Evolutionary conservation across 2,797 vertebrate genomes (phyloP).

Genomic region (Astyanax mexicanus): DNA sequence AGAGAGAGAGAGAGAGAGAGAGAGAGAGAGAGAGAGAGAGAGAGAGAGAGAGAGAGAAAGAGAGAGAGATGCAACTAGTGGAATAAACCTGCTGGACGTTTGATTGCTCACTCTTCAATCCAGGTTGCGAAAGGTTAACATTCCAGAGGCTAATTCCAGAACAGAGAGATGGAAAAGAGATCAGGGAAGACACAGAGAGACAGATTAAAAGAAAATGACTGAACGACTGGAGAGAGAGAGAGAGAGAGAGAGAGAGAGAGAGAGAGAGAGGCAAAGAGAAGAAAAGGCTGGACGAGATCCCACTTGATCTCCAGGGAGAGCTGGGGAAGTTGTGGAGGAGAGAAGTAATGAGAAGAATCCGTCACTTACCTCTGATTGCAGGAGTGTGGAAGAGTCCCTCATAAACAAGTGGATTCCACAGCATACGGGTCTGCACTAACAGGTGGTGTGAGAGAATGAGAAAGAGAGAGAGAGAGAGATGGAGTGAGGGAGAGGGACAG

Average conservation of each 20-base stretch:
- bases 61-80: background rate
- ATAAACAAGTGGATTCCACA: constrained; percentile 71
- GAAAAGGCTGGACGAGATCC: background rate
- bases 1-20: background rate
- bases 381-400: constrained; percentile 69
- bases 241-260: constrained; percentile 5
- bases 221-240: too few relatives aligned
- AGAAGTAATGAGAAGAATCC: constrained; percentile 29
- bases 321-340: constrained; percentile 38
- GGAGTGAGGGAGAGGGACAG: constrained; percentile 34
- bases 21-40: background rate
- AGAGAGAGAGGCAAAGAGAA: constrained; percentile 17
- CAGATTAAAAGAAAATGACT: too few relatives aligned
- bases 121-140: constrained; percentile 5
- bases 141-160: background rate
- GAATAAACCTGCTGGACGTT: background rate
- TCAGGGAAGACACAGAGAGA: constrained; percentile 5
- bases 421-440: constrained; percentile 70
- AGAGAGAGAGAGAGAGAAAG: background rate
- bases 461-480: constrained; percentile 53
- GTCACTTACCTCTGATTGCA: constrained; percentile 71
- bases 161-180: too few relatives aligned
- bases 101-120: background rate
- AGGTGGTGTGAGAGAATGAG: constrained; percentile 73
- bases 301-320: constrained; percentile 6